phyloP scores from a whole-genome alignment of 2,888 invertebrate genomes.

The Uloborus plumipes region DNA sequence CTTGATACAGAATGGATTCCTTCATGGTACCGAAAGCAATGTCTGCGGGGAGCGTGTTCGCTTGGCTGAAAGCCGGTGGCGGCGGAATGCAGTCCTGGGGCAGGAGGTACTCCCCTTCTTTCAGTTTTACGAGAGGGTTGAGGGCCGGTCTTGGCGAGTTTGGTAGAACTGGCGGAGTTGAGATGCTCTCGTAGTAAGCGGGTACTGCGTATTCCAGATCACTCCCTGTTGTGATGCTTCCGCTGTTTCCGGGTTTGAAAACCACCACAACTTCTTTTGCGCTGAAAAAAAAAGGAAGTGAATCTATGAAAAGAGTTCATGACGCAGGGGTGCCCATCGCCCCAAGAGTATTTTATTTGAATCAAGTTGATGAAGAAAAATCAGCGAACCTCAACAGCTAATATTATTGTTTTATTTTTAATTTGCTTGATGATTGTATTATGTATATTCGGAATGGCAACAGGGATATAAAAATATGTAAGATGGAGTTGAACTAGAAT shows the following conservation, averaged over 20 bases:
- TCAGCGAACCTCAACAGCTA: too few species aligned
- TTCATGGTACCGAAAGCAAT: slow-evolving; percentile 38
- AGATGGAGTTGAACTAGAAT: too few species aligned
- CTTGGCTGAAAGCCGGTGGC: too few species aligned
- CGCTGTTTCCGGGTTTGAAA: slow-evolving; percentile 19
- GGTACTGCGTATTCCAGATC: slow-evolving; percentile 12
- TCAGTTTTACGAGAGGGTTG: neutral
- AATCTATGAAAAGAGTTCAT: neutral
- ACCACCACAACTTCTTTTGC: slow-evolving; percentile 33
- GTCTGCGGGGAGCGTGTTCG: slow-evolving; percentile 17
- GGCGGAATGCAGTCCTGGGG: slow-evolving; percentile 4
- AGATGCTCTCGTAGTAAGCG: slow-evolving; percentile 22
- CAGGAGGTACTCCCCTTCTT: neutral
- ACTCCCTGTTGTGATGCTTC: neutral
- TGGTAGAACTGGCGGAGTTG: neutral
- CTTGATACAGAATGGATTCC: slow-evolving; percentile 16
- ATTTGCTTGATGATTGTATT: too few species aligned
- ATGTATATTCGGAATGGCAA: too few species aligned
- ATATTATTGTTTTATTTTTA: too few species aligned
- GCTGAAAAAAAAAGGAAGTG: slow-evolving; percentile 7
- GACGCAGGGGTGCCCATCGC: too few species aligned
- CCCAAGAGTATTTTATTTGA: too few species aligned
- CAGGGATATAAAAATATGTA: too few species aligned
- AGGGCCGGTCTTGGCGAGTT: neutral
- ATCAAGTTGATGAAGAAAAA: too few species aligned